These are phyloP conservation scores for Drosophila pseudoobscura DNA, from an alignment of 1,140 invertebrate species.

Conservation along the genomic window DNA sequence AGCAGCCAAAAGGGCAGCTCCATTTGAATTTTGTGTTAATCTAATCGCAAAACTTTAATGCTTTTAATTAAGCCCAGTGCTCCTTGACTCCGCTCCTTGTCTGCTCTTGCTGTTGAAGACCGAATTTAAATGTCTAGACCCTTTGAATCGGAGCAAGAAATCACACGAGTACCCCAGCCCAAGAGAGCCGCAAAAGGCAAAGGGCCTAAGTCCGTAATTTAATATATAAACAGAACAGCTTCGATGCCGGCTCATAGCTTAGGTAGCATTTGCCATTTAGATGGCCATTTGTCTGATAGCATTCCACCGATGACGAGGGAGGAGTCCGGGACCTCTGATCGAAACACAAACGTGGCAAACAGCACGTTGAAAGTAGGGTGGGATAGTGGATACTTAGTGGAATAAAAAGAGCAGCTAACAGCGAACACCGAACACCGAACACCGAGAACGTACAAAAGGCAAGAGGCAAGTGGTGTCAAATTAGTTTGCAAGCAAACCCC, in stretches of 20 bases:
- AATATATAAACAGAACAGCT: slow-evolving; percentile 71
- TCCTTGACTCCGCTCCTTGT: slow-evolving; percentile 25
- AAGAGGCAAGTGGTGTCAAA: slow-evolving; percentile 28
- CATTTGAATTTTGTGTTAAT: slow-evolving; percentile 61
- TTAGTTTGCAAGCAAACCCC: slow-evolving; percentile 14
- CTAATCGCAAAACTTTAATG: slow-evolving; percentile 68
- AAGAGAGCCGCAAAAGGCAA: background rate
- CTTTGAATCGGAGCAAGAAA: slow-evolving; percentile 1
- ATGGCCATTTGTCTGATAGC: slow-evolving; percentile 73
- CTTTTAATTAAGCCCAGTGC: slow-evolving; percentile 70
- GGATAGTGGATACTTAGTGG: background rate
- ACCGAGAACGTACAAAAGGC: slow-evolving; percentile 12
- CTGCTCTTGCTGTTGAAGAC: background rate
- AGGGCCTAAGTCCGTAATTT: slow-evolving; percentile 62
- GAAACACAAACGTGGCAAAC: slow-evolving; percentile 22
- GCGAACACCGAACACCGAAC: background rate
- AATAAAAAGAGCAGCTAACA: background rate
- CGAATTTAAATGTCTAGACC: slow-evolving; percentile 51
- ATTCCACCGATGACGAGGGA: slow-evolving; percentile 4
- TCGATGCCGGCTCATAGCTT: slow-evolving; percentile 37
- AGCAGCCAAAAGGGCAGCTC: slow-evolving; percentile 20
- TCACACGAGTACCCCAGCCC: slow-evolving; percentile 6
- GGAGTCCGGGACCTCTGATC: slow-evolving; percentile 55
- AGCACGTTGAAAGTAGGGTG: background rate
- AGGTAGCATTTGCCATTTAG: slow-evolving; percentile 53